Evolutionary conservation across 2,113 vertebrate species (phyloP), one percentile per base, ranked within the genome.

Genomic region (Colistium nudipinnis): DNA sequence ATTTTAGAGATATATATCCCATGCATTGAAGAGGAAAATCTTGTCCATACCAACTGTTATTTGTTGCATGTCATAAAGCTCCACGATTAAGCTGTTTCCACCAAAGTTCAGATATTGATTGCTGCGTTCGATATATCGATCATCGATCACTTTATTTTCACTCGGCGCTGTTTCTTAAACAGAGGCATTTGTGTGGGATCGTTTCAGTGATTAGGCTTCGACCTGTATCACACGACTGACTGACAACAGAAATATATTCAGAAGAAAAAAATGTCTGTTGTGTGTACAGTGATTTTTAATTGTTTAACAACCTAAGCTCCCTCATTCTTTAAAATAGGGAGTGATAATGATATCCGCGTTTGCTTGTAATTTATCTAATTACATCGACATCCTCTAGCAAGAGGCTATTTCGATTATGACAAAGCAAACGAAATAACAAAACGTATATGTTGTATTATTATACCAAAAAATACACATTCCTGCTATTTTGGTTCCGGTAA

Each of bases 91-190:
- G 41, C 62, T 51, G 62, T 75, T 74, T 61, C 22, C 57, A n/a
- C 57, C 25, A 28, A 73, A 82, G 65, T 76, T 87, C 65, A 63
- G 44, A 43, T 70, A 89, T 83, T 39, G 85, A 89, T 84, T 47
- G 30, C 17, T 6, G 8, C 27, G 30, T 62, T 89, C 85, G 49
- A 87, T 88, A 30, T 81, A 90, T 90, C 19, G 87, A 90, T 84
- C 75, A 62, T 76, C 78, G 75, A 90, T 89, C 51, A 62, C 67
- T 81, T 86, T 72, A 72, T 51, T 66, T 39, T 59, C 61, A 31
- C 60, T 79, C 63, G 25, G 35, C 47, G 44, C 47, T 44, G 72
- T 84, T 80, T 79, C 69, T 78, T 82, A 71, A 88, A 81, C 66
- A 31, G 67, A 82, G 56, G 62, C 69, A 35, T 82, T 80, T 78